These are phyloP conservation scores for Semicossyphus pulcher DNA, from an alignment of 2,113 vertebrate species.

Conservation along the genomic window DNA sequence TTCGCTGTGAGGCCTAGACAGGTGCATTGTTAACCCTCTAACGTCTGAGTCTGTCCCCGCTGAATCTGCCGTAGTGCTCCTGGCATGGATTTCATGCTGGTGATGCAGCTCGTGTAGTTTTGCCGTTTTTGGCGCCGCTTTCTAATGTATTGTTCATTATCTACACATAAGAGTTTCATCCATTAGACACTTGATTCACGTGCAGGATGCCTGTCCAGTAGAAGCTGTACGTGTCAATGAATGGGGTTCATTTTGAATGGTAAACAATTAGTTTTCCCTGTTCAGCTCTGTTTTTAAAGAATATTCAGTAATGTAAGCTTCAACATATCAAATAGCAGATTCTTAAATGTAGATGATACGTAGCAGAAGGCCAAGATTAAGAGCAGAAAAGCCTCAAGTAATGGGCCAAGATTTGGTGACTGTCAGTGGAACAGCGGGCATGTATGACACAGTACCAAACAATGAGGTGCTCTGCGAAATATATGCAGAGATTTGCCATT, in stretches of 20 bases:
- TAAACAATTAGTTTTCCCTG: conserved; percentile 31
- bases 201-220: not conserved
- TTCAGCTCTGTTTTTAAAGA: not conserved
- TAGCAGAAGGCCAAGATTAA: conserved; percentile 8
- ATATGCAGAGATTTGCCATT: conserved; percentile 72
- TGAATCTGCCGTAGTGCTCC: conserved; percentile 26
- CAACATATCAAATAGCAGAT: conserved; percentile 5
- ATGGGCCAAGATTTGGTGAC: conserved; percentile 41
- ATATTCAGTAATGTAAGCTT: conserved; percentile 4
- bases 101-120: not conserved
- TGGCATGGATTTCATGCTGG: conserved; percentile 8
- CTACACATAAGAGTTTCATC: conserved; percentile 3
- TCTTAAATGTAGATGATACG: conserved; percentile 10
- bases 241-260: conserved; percentile 9
- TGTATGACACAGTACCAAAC: conserved; percentile 56
- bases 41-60: conserved; percentile 63
- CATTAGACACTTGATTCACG: not conserved
- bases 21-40: conserved; percentile 81
- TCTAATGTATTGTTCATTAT: no score
- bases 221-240: conserved; percentile 3
- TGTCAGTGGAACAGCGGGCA: conserved; percentile 57
- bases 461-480: conserved; percentile 68
- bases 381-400: conserved; percentile 52
- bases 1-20: conserved; percentile 73
- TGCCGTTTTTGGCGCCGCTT: conserved; percentile 24